phyloP scores from a whole-genome alignment of 2,888 invertebrate species.

The Hydrotaea cyrtoneurina region DNA sequence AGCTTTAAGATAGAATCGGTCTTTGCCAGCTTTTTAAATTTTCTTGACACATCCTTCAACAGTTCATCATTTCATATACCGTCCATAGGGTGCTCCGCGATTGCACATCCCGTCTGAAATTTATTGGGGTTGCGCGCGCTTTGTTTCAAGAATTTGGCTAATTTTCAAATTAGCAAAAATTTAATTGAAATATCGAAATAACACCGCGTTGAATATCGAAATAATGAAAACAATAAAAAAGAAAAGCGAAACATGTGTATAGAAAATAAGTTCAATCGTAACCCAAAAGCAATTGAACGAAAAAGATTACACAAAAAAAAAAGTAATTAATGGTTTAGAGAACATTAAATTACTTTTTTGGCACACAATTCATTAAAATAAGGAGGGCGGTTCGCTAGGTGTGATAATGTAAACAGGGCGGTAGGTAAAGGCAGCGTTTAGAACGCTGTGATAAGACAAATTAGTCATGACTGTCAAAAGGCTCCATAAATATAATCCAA shows the following conservation, averaged over 20 bases:
- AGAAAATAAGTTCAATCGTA: constrained; percentile 22
- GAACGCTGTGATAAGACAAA: too few relatives aligned
- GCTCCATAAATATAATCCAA: too few relatives aligned
- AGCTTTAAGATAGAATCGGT: too few relatives aligned
- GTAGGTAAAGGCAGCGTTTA: too few relatives aligned
- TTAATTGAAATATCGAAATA: constrained; percentile 4
- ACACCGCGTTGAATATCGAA: not conserved
- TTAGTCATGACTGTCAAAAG: too few relatives aligned
- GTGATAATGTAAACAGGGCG: too few relatives aligned
- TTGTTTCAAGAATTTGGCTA: constrained; percentile 42
- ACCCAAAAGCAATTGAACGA: not conserved
- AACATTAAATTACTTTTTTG: constrained; percentile 23
- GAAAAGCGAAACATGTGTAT: constrained; percentile 41
- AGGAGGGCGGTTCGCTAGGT: not conserved
- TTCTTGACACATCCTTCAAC: too few relatives aligned
- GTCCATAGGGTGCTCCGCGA: too few relatives aligned
- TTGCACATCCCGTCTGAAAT: too few relatives aligned
- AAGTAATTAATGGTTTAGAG: not conserved
- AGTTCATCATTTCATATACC: too few relatives aligned
- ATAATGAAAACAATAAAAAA: constrained; percentile 24
- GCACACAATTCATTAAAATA: constrained; percentile 2
- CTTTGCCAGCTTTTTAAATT: too few relatives aligned
- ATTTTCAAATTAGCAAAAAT: constrained; percentile 48
- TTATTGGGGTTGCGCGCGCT: not conserved
- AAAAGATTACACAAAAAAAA: not conserved